Evolutionary conservation across 2,888 invertebrate genomes (phyloP).

Genomic region (Lumbricus terrestris): DNA sequence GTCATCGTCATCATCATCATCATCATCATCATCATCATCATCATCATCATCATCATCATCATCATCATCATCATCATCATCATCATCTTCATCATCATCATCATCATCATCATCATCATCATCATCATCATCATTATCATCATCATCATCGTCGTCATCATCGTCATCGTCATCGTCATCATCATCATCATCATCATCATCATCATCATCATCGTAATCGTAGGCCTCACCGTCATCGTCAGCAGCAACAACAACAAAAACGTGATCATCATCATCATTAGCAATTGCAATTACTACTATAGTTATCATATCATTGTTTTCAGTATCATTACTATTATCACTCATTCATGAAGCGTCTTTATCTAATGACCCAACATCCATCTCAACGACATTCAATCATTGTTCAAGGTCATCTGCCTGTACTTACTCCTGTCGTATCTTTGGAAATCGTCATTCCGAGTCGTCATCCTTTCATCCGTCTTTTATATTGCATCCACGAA

Average conservation of each 20-base stretch:
- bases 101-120: constrained; percentile 18
- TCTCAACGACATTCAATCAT: too few relatives aligned
- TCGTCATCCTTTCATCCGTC: neutral
- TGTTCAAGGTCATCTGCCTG: too few relatives aligned
- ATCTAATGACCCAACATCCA: too few relatives aligned
- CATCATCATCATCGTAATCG: neutral
- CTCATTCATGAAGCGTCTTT: too few relatives aligned
- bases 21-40: constrained; percentile 23
- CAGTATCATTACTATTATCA: too few relatives aligned
- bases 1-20: constrained; percentile 18
- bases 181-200: constrained; percentile 8
- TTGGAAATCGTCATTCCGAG: neutral
- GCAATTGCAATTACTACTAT: neutral
- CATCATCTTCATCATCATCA: neutral
- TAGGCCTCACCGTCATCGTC: neutral
- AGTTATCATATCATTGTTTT: neutral
- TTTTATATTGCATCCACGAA: neutral
- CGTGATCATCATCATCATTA: neutral
- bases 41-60: constrained; percentile 29
- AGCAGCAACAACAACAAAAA: too few relatives aligned
- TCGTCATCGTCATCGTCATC: constrained; percentile 5
- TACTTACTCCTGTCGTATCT: neutral
- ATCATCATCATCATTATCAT: constrained; percentile 21
- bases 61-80: constrained; percentile 27
- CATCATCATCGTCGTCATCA: constrained; percentile 21